phyloP scores from a whole-genome alignment of 2,113 vertebrate genomes.

The Globicephala melas region DNA sequence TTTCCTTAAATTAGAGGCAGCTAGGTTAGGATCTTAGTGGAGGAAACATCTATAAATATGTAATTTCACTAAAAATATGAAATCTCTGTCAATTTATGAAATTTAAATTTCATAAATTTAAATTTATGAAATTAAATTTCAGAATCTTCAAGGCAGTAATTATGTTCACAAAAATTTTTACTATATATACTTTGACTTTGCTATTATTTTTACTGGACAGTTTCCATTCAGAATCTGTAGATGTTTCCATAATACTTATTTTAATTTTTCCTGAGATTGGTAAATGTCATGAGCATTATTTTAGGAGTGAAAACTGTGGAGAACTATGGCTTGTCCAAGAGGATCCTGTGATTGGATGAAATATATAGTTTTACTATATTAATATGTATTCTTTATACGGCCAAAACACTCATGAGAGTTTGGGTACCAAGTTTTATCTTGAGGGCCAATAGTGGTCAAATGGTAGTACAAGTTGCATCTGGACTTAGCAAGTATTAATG shows the following conservation, averaged over 20 bases:
- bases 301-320: not conserved
- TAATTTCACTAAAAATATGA: conserved; percentile 7
- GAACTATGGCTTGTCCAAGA: not conserved
- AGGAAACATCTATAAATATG: not conserved
- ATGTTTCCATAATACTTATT: not conserved
- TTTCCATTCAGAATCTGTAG: not conserved
- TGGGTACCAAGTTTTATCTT: not conserved
- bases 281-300: conserved; percentile 18
- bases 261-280: conserved; percentile 16
- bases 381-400: not conserved
- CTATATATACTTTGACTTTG: not conserved
- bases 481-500: not conserved
- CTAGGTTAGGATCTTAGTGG: not conserved
- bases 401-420: not conserved
- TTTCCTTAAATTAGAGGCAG: not conserved
- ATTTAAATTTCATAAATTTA: not conserved
- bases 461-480: not conserved
- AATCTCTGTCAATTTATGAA: not conserved
- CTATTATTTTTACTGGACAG: not conserved
- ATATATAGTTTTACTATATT: not conserved
- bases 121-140: conserved; percentile 23
- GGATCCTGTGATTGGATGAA: not conserved
- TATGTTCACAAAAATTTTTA: not conserved
- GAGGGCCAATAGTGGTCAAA: not conserved
- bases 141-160: not conserved